Conservation (phyloP, 2,797 vertebrate species). For the Octomys mimax region DNA sequence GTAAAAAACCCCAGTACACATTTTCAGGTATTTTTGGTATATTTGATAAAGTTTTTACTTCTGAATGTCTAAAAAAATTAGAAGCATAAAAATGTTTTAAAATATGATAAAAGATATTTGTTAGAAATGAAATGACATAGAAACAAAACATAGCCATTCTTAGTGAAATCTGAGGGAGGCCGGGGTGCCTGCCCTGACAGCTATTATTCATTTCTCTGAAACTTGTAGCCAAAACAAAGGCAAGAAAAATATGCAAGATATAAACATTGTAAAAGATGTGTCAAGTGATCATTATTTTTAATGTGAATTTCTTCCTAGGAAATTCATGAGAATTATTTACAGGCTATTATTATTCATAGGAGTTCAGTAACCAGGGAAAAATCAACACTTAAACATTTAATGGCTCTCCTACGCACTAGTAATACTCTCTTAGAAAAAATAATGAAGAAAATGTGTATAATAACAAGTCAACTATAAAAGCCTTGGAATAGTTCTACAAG, state of each 20-base stretch:
- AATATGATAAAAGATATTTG: constrained; percentile 29
- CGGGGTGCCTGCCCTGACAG: neutral
- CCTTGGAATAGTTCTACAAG: neutral
- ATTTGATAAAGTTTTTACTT: constrained; percentile 34
- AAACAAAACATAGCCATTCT: constrained; percentile 17
- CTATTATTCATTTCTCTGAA: neutral
- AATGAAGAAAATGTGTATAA: constrained; percentile 14
- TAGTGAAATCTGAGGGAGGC: neutral
- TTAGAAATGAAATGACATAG: constrained; percentile 27
- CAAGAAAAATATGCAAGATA: constrained; percentile 8
- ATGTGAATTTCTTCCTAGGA: constrained; percentile 1
- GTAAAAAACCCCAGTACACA: neutral
- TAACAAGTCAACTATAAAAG: neutral
- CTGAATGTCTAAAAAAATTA: constrained; percentile 11
- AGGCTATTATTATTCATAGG: neutral
- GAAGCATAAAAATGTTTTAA: constrained; percentile 43
- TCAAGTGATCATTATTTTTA: constrained; percentile 32
- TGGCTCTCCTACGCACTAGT: neutral
- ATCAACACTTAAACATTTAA: constrained; percentile 48
- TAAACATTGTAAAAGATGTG: constrained; percentile 45
- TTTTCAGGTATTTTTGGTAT: constrained; percentile 8
- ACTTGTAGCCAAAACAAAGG: neutral
- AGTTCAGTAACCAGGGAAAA: neutral
- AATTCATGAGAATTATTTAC: neutral
- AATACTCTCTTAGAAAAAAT: constrained; percentile 6